phyloP scores from a whole-genome alignment of 2,113 vertebrate species.

The Aspiorhynchus laticeps region DNA sequence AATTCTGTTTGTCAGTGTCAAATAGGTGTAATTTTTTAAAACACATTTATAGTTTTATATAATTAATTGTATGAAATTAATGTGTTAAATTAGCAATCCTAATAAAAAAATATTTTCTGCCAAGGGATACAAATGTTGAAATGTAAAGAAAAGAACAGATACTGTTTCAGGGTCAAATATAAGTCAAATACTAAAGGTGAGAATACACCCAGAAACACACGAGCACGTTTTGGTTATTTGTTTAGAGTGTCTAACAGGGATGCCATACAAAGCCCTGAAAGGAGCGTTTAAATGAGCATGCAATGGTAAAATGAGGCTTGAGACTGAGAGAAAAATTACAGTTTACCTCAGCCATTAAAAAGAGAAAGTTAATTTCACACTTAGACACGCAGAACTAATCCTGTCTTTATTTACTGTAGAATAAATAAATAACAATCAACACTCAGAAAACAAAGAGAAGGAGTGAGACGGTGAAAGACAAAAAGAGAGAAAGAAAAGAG shows the following conservation, averaged over 20 bases:
- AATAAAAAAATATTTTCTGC: neutral
- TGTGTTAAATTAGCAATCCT: neutral
- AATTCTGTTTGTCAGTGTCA: neutral
- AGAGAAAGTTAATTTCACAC: constrained; percentile 39
- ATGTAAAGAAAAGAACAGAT: constrained; percentile 3
- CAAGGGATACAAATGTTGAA: neutral
- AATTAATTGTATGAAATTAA: neutral
- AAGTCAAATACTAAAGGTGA: neutral
- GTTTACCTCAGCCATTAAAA: constrained; percentile 20
- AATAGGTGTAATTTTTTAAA: neutral
- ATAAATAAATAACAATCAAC: constrained; percentile 43
- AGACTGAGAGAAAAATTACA: constrained; percentile 18
- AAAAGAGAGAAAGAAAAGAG: constrained; percentile 36
- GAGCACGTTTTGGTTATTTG: constrained; percentile 9
- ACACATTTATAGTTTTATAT: neutral
- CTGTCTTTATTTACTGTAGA: constrained; percentile 48
- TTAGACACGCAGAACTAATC: constrained; percentile 37
- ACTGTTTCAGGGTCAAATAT: neutral
- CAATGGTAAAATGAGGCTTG: constrained; percentile 36
- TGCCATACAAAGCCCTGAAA: neutral
- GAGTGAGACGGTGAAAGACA: neutral
- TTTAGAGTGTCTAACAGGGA: constrained; percentile 7
- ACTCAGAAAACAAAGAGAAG: constrained; percentile 25
- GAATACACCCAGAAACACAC: neutral
- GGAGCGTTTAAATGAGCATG: constrained; percentile 27